Conservation (phyloP, 2,888 invertebrate genomes). For the Altica lythri region DNA sequence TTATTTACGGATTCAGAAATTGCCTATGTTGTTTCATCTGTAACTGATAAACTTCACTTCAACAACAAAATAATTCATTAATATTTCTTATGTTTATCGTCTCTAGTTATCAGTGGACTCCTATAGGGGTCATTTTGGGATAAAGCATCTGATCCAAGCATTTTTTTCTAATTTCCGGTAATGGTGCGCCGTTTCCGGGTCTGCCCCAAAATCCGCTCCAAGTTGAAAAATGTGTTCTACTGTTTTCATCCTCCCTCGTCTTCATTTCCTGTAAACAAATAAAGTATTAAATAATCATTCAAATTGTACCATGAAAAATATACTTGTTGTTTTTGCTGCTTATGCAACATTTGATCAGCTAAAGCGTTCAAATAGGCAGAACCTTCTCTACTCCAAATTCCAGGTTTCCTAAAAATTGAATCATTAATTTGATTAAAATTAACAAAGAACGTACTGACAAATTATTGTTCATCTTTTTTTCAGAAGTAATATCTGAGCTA, state of each 20-base stretch:
- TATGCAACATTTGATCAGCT: conserved; percentile 61
- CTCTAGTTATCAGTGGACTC: conserved; percentile 30
- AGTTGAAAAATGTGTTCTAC: conserved; percentile 72
- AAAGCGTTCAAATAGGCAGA: conserved; percentile 60
- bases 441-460: conserved; percentile 52
- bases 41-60: no score
- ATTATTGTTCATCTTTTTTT: conserved; percentile 54
- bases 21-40: no score
- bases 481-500: conserved; percentile 62
- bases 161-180: conserved; percentile 48
- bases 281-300: background rate
- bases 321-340: conserved; percentile 57
- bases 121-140: conserved; percentile 49
- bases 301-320: no score
- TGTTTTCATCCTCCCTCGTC: conserved; percentile 67
- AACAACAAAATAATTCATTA: no score
- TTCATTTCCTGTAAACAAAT: conserved; percentile 61
- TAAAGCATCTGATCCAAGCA: conserved; percentile 52
- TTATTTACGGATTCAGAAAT: no score
- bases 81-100: no score
- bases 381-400: conserved; percentile 51
- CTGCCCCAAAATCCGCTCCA: conserved; percentile 81
- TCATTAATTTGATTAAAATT: no score
- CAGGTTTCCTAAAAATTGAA: conserved; percentile 40
- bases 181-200: conserved; percentile 70